A percentile compares a stretch with the other conserved stretches of the same genome.
phyloP scores from a whole-genome alignment of 2,888 invertebrate species.

The Biston betularia region DNA sequence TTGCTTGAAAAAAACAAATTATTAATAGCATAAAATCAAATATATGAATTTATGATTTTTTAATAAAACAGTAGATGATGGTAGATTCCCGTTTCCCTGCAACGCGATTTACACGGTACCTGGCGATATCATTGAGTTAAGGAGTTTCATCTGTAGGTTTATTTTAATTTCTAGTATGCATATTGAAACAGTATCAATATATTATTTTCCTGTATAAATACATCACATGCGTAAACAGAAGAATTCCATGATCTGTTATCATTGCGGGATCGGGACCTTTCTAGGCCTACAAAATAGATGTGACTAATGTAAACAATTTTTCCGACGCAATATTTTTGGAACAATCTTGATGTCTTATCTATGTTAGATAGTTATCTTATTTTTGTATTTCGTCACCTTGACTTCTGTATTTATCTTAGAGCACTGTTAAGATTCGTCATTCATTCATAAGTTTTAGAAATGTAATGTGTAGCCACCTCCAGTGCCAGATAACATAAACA shows the following conservation, averaged over 20 bases:
- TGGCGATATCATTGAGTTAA: no score
- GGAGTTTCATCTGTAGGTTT: no score
- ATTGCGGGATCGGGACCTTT: background rate
- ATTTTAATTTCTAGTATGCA: no score
- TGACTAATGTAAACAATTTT: conserved; percentile 25
- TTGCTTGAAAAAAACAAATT: no score
- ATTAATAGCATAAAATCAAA: no score
- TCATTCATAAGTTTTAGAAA: conserved; percentile 29
- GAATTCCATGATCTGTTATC: conserved; percentile 21
- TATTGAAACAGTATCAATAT: no score
- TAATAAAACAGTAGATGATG: no score
- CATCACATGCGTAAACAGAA: conserved; percentile 28
- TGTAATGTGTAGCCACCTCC: conserved; percentile 11
- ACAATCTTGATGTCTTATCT: conserved; percentile 21
- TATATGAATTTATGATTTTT: no score
- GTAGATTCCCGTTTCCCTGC: no score
- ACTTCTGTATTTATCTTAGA: conserved; percentile 28
- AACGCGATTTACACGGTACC: no score
- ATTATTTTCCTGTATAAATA: background rate
- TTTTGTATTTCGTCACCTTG: conserved; percentile 10
- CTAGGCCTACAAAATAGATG: conserved; percentile 8
- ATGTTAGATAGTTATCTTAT: conserved; percentile 25
- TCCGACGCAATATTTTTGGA: conserved; percentile 21
- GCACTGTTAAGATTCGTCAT: conserved; percentile 17
- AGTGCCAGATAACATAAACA: conserved; percentile 17